Conservation (phyloP, 2,797 vertebrate genomes). For the Pygocentrus nattereri region DNA sequence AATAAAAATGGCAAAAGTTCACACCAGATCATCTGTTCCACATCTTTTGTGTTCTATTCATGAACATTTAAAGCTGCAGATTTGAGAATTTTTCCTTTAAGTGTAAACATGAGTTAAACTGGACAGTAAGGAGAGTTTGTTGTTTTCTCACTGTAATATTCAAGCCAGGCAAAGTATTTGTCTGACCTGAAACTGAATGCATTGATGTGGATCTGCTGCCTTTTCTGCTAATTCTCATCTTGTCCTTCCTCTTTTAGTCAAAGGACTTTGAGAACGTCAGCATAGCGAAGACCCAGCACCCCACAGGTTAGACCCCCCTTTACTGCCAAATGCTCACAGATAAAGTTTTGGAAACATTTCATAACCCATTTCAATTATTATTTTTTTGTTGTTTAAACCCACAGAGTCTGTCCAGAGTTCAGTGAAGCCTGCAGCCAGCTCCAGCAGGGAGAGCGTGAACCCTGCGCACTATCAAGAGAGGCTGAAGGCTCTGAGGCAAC, state of each 20-base stretch:
- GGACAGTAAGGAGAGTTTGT: too few relatives aligned
- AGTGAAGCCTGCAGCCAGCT: constrained; percentile 63
- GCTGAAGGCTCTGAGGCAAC: constrained; percentile 93
- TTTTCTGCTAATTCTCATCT: not conserved
- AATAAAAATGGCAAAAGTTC: too few relatives aligned
- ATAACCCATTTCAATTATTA: too few relatives aligned
- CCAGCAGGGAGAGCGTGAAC: constrained; percentile 83
- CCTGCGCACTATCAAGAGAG: constrained; percentile 94
- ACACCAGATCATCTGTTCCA: too few relatives aligned
- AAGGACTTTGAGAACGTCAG: not conserved
- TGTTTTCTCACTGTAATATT: too few relatives aligned
- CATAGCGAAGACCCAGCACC: not conserved
- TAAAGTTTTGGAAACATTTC: too few relatives aligned
- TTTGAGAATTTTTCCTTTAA: too few relatives aligned
- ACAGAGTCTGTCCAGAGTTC: constrained; percentile 72
- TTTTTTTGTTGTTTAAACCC: too few relatives aligned
- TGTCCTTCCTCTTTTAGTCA: not conserved
- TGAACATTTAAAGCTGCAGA: too few relatives aligned
- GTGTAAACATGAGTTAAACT: too few relatives aligned
- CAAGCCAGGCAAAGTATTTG: too few relatives aligned
- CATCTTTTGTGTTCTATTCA: too few relatives aligned
- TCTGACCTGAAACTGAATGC: not conserved
- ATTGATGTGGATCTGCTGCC: not conserved
- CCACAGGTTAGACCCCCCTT: not conserved
- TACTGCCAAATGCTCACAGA: not conserved